Base-by-base conservation (phyloP, 1,140 invertebrate genomes). In the Psix sp. region DNA sequence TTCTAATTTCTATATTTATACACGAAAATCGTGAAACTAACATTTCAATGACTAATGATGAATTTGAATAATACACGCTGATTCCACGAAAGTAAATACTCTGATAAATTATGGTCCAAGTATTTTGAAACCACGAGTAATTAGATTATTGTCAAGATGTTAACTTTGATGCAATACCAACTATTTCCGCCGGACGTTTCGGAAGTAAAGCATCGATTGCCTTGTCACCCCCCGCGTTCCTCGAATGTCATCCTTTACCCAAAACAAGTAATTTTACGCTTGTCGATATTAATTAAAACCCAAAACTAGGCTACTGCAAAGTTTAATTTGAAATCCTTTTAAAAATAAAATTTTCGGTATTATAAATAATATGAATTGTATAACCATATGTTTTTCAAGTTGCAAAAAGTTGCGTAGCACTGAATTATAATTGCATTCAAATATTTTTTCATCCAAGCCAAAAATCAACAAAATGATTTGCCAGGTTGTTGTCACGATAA, bases 71-170 rank as follows among this genome's bases (percentile, higher is more conserved):
- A 15, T 16, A 31, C 45, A 24, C 31, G n/a, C 13, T 14, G 10
- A 17, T 14, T 15, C 10, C 13, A 18, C 21, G 5, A n/a, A 43
- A 18, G 14, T 42, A 46, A 57, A 45, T 38, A 40, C 38, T 13
- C 2, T 20, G 38, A 43, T 62, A 62, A 51, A 62, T 51, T 51
- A 62, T 51, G 57, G 57, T 51, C 46, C 36, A 51, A 51, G 57
- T 62, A 62, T 62, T 62, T 51, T 62, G 57, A 51, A 62, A 51
- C 45, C 46, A n/a, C 26, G 38, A 5, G 26, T 62, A 62, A 62
- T 62, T 62, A 62, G 51, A 62, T 62, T 62, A 62, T 62, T 49
- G 57, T 62, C 46, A 49, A 62, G 36, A 29, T 29, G 29, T 26
- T 51, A 51, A 62, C 46, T 62, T 51, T 15, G 46, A 51, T 60